Evolutionary conservation across 1,140 invertebrate species (phyloP), one percentile per base, ranked within the genome.

Genomic region (Euschistus heros): DNA sequence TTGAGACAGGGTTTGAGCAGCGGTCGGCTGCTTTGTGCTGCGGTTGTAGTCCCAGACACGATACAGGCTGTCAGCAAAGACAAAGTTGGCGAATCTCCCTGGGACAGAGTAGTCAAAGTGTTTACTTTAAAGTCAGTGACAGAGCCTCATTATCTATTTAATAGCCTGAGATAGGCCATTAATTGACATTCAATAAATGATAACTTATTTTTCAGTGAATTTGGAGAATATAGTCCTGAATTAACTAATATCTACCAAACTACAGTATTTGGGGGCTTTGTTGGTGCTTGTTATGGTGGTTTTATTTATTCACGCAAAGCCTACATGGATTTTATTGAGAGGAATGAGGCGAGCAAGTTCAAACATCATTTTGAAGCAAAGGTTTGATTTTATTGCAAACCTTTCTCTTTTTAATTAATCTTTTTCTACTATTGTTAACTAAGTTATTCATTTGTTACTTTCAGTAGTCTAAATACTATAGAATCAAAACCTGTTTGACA

Each of bases 331-430:
- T 89, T 89, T 69, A 83, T 88, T 68, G 80, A 82, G 72, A 84
- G 80, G 60, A 89, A 90, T 77, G 78, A 87, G 76, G 86, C 85
- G 10, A 82, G 84, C 30, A 76, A 77, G 10, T 91, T 86, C 74
- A 74, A 75, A 54, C 81, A 78, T 65, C 84, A 86, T 57, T 73
- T 82, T 13, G 78, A 86, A 67, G 87, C 87, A 2, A 85, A 87
- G 76, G 84, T 86, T 78, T 6, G 33, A 10, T 37, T 6, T 13
- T 37, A 37, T 37, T 37, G 5, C 13, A 13, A 37, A 37, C 33
- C 2, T 30, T 30, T 30, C 27, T 30, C n/a, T n/a, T n/a, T n/a
- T n/a, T n/a, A n/a, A n/a, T n/a, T n/a, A n/a, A n/a, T n/a, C n/a
- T n/a, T n/a, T n/a, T n/a, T n/a, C n/a, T n/a, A n/a, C n/a, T n/a